phyloP scores from a whole-genome alignment of 2,888 invertebrate species.

The Ectobius pallidus region DNA sequence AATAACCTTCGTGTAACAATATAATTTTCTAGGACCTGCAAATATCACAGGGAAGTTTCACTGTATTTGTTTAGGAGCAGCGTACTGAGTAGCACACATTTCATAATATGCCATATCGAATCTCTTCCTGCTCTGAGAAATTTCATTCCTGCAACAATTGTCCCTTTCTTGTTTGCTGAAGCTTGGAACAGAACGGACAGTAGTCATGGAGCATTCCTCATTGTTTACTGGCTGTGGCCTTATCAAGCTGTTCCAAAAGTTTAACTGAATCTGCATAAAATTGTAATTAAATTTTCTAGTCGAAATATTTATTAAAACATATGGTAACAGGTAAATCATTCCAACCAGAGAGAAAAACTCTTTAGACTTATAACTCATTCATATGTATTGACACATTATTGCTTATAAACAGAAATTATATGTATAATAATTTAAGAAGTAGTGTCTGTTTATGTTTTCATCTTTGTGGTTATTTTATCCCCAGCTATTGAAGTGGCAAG shows the following conservation, averaged over 20 bases:
- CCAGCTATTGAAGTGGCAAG: constrained; percentile 68
- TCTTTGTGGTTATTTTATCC: constrained; percentile 42
- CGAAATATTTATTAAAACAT: neutral
- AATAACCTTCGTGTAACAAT: too few relatives aligned
- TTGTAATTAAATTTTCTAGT: neutral
- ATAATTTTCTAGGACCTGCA: too few relatives aligned
- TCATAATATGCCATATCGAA: neutral
- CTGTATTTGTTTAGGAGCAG: neutral
- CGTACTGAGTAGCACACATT: neutral
- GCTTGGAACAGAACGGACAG: neutral
- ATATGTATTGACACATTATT: neutral
- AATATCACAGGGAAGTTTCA: neutral
- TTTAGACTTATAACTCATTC: neutral
- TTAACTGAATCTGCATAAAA: too few relatives aligned
- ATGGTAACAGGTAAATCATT: neutral
- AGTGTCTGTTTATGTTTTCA: neutral
- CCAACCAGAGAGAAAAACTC: neutral
- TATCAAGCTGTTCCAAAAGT: too few relatives aligned
- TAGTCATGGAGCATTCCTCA: neutral
- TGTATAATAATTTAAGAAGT: neutral
- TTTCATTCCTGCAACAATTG: too few relatives aligned
- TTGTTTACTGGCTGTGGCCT: neutral
- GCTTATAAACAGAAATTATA: neutral
- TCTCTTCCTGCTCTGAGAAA: too few relatives aligned
- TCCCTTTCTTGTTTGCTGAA: neutral